Evolutionary conservation across 1,140 invertebrate species (phyloP), one percentile per base, ranked within the genome.

Genomic region (Cotesia vestalis): DNA sequence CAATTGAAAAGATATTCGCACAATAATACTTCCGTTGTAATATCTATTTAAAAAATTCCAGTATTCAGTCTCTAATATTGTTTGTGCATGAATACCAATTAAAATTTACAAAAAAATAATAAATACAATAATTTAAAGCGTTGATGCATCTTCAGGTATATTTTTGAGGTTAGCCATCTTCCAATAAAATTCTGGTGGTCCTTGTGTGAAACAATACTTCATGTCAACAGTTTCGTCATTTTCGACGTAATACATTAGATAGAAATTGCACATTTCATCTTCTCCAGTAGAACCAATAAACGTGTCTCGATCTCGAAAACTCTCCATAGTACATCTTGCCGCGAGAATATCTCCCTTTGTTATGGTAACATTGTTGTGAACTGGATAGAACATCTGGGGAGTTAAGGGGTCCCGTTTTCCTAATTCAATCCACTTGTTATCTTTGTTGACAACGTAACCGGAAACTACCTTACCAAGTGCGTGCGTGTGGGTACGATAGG

Each of bases 201-300:
- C 96, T 59, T 80, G 79, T 40, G 92, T 92, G 81, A 96, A 97
- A 82, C 96, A 98, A 80, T 95, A 95, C 83, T 96, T 95, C 81
- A 90, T 91, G 0, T 92, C 80, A 1, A 98, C 85, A 0, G 94
- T 93, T 51, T 91, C 89, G n/a, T 89, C 90, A n/a, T 92, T 89
- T 35, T 96, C 90, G 0, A 97, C 95, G 87, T 96, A 99, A 86
- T 98, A 99, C 96, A 99, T 98, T 17, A 99, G 85, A 86, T 99
- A 99, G 85, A 99, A 99, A 86, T 99, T 99, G 88, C 98, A 99
- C 98, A 99, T 99, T 88, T 99, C 98, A 82, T 99, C 96, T 20
- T 93, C 90, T 77, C 95, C 95, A 12, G 97, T 98, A 5, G 91
- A 84, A 0, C 96, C 96, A 80, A 97, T 92, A 78, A 87, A 86